These are phyloP conservation scores for Ramphastos sulfuratus DNA, from an alignment of 2,113 vertebrate species.

Conservation along the genomic window DNA sequence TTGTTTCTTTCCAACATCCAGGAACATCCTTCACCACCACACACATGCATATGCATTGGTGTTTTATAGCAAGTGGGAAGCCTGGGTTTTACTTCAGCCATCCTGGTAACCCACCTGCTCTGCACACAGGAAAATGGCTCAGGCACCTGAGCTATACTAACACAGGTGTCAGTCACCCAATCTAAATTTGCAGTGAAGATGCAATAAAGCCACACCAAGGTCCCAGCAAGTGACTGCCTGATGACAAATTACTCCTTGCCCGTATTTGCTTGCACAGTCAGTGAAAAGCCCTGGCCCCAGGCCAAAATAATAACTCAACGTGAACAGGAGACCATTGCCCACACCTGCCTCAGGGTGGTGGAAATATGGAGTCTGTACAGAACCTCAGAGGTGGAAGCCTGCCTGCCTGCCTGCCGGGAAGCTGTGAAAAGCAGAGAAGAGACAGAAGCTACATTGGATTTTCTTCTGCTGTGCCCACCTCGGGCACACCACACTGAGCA, in stretches of 20 bases:
- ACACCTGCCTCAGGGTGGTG: accelerated
- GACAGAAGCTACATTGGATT: accelerated
- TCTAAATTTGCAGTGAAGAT: background rate
- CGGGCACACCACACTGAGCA: background rate
- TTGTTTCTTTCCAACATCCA: background rate
- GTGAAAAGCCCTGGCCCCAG: background rate
- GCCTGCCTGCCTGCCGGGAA: background rate
- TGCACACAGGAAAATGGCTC: background rate
- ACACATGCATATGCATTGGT: accelerated
- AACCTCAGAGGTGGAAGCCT: background rate
- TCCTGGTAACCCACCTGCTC: background rate
- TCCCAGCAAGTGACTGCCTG: background rate
- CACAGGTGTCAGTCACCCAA: background rate
- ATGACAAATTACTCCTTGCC: background rate
- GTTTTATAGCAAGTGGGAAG: background rate
- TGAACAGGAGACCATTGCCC: background rate
- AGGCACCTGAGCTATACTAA: background rate
- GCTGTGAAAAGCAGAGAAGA: background rate
- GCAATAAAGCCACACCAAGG: background rate
- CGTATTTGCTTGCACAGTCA: background rate
- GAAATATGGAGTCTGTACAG: accelerated
- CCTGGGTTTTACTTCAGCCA: background rate
- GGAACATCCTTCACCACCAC: background rate
- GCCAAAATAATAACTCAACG: background rate
- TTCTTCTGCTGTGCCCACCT: background rate